Conservation (phyloP, 2,888 invertebrate species). For the Phyllotreta cruciferae region DNA sequence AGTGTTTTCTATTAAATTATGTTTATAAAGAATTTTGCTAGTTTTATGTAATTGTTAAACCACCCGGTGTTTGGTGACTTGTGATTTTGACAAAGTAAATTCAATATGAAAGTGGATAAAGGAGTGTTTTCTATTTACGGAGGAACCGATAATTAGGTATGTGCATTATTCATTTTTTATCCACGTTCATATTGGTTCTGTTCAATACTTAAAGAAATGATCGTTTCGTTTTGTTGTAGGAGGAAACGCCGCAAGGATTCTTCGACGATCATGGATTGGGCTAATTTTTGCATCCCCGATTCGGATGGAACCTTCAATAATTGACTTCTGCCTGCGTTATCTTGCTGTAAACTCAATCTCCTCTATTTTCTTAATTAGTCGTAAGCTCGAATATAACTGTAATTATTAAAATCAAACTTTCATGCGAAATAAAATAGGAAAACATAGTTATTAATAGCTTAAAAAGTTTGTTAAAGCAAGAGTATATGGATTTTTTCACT, state of each 20-base stretch:
- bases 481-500: no score
- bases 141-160: constrained; percentile 37
- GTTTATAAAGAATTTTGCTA: no score
- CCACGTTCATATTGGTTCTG: constrained; percentile 54
- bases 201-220: constrained; percentile 27
- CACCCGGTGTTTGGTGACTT: constrained; percentile 13
- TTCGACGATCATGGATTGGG: constrained; percentile 99
- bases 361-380: no score
- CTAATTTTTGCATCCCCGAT: constrained; percentile 59
- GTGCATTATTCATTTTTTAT: constrained; percentile 44
- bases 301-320: neutral
- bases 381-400: no score
- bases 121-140: constrained; percentile 30
- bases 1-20: no score
- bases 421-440: no score
- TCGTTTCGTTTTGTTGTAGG: constrained; percentile 78
- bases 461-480: no score
- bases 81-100: constrained; percentile 20
- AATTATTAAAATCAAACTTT: no score
- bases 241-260: constrained; percentile 99
- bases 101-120: constrained; percentile 50
- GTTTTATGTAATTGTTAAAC: neutral
- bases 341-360: no score
- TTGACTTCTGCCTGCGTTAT: neutral
- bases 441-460: no score